Evolutionary conservation across 2,888 invertebrate genomes (phyloP).

Genomic region (Cerastis rubricosa): DNA sequence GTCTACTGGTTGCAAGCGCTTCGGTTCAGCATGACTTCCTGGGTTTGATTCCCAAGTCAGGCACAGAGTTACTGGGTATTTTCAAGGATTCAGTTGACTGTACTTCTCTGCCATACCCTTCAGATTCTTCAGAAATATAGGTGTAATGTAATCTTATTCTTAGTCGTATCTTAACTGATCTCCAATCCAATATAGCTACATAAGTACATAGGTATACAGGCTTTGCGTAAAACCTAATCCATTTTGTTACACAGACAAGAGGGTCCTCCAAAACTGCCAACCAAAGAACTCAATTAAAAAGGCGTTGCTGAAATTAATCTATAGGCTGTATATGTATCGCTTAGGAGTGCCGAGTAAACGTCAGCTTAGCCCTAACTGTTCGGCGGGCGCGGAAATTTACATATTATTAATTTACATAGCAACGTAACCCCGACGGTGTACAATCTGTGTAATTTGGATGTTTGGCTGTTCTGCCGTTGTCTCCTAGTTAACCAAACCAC

Average conservation of each 20-base stretch:
- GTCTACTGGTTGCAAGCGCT: neutral
- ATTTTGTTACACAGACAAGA: slow-evolving; percentile 8
- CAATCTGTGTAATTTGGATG: slow-evolving; percentile 87
- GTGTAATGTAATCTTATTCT: neutral
- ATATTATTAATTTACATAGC: slow-evolving; percentile 89
- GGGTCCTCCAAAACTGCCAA: slow-evolving; percentile 51
- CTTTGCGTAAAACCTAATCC: neutral
- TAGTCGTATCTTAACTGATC: neutral
- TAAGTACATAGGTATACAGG: neutral
- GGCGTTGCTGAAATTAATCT: slow-evolving; percentile 72
- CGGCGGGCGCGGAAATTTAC: slow-evolving; percentile 84
- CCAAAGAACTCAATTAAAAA: slow-evolving; percentile 71
- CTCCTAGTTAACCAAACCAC: slow-evolving; percentile 57
- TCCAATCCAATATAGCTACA: neutral
- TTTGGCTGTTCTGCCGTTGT: slow-evolving; percentile 83
- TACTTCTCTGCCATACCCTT: neutral
- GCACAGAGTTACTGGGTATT: neutral
- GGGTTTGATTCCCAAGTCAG: neutral
- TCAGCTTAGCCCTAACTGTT: slow-evolving; percentile 73
- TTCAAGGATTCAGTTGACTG: neutral
- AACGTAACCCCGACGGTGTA: slow-evolving; percentile 78
- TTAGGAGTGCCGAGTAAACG: slow-evolving; percentile 77
- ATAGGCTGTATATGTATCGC: slow-evolving; percentile 69
- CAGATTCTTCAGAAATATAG: neutral
- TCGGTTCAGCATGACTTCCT: neutral